phyloP scores from a whole-genome alignment of 2,113 vertebrate species.

The Chionis minor region DNA sequence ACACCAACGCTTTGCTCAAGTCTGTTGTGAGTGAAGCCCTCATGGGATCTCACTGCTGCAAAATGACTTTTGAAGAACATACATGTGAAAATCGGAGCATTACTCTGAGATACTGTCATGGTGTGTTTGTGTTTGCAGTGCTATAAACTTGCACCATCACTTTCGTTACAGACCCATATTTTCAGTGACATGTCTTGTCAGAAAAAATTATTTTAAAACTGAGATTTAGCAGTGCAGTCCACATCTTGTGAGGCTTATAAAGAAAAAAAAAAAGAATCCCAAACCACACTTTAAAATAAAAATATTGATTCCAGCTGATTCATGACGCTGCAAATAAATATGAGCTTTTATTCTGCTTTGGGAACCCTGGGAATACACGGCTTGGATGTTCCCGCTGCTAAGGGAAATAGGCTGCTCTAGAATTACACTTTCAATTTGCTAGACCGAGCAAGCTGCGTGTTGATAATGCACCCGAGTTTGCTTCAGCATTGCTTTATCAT shows the following conservation, averaged over 20 bases:
- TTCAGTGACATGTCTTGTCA: conserved; percentile 27
- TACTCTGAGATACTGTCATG: neutral
- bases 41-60: accelerated
- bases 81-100: neutral
- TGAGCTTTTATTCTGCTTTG: neutral
- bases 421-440: neutral
- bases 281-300: neutral
- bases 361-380: neutral
- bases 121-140: neutral
- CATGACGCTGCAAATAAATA: neutral
- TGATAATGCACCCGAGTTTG: neutral
- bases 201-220: neutral
- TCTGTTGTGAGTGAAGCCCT: neutral
- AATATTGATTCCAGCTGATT: neutral
- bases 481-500: neutral
- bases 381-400: neutral
- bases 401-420: neutral
- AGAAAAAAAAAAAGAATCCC: neutral
- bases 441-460: neutral
- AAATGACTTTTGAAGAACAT: neutral
- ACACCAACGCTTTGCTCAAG: neutral
- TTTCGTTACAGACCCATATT: neutral
- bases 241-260: neutral
- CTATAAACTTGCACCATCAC: neutral
- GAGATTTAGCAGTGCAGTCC: neutral